Percentiles rank a stretch among this genome's conserved stretches.
These are phyloP conservation scores for Chiloscyllium plagiosum DNA, from an alignment of 2,113 vertebrate species.

Conservation along the genomic window DNA sequence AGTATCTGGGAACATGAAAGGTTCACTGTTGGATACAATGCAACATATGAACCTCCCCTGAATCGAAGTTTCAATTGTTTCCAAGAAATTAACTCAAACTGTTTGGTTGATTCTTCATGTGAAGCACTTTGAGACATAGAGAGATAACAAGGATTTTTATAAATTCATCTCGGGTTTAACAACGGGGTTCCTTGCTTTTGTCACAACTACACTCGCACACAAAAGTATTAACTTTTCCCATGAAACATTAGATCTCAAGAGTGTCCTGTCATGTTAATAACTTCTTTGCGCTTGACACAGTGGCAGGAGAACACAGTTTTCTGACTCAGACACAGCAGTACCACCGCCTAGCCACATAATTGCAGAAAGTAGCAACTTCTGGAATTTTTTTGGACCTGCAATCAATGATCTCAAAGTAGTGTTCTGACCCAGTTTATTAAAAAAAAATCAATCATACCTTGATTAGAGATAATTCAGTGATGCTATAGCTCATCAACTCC, in stretches of 20 bases:
- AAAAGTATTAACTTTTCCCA: background rate
- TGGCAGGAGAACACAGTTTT: background rate
- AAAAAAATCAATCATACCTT: background rate
- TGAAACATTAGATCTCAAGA: background rate
- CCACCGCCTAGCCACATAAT: background rate
- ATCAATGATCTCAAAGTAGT: background rate
- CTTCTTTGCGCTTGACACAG: background rate
- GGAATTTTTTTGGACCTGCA: background rate
- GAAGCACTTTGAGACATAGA: too few relatives aligned
- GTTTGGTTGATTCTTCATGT: too few relatives aligned
- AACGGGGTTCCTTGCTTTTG: too few relatives aligned
- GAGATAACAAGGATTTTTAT: too few relatives aligned
- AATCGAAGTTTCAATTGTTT: too few relatives aligned
- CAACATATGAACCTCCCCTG: too few relatives aligned
- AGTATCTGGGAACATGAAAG: too few relatives aligned
- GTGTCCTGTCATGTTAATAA: background rate
- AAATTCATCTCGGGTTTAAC: too few relatives aligned
- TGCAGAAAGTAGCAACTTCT: background rate
- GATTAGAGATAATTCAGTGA: background rate
- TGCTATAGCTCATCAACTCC: background rate
- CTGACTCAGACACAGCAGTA: background rate
- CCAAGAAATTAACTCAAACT: too few relatives aligned
- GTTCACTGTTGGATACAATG: too few relatives aligned
- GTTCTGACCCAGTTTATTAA: background rate
- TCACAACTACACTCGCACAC: too few relatives aligned